Evolutionary conservation across 2,797 vertebrate species (phyloP), one percentile per base, ranked within the genome.

Genomic region (Melanotaenia pygmaea): DNA sequence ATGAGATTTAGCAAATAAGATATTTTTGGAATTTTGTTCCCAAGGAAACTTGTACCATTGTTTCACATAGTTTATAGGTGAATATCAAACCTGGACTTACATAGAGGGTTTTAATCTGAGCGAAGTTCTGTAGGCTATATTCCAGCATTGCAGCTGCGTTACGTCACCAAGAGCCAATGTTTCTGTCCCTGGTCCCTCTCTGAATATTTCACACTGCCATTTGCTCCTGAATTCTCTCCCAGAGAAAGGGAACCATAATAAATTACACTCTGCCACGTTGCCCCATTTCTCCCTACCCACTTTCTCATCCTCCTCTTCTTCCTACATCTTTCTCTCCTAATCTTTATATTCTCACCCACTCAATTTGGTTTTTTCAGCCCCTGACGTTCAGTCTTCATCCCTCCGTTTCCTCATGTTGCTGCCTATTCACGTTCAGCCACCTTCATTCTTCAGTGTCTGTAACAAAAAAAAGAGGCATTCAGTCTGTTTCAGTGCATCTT

Each of bases 181-280:
- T 86, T 89, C 82, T 80, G 71, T 82, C 85, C 81, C 76, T 71
- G 80, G 82, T 84, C 84, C 73, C 86, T 72, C 81, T 81, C 86
- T 91, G 89, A 92, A 93, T 92, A 91, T 93, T 91, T 92, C 89
- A 91, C 91, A 70, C 65, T 50, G 78, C 78, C 61, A 61, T 76
- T 88, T 11, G 70, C 88, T 87, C 67, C 76, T 38, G 70, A 86
- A 75, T 81, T 84, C 73, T 79, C 82, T 82, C 77, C 3, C 32
- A 79, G 81, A 85, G 80, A 91, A 85, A 81, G 77, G 76, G 77
- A 86, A 83, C 81, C 82, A 80, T 82, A 80, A 90, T 87, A 87
- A 91, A 91, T 86, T 60, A 74, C 74, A 67, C 81, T 79, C 59
- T 77, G 81, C 77, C 76, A 86, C 81, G 62, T 77, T 72, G 77